Conservation (phyloP, 1,140 invertebrate genomes). For the Camponotus pennsylvanicus region DNA sequence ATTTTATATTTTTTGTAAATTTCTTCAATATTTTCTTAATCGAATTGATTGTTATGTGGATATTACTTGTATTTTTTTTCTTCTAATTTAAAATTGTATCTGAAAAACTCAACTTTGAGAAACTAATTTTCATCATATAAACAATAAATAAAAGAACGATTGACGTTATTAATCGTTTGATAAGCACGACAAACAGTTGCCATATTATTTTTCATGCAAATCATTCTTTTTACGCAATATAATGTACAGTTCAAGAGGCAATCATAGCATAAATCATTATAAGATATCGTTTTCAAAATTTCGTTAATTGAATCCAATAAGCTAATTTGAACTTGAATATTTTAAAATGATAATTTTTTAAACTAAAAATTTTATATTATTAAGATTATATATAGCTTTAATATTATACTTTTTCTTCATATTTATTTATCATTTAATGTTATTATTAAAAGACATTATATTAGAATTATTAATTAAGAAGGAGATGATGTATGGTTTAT, state of each 20-base stretch:
- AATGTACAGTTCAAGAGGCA: constrained; percentile 32
- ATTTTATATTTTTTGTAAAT: background rate
- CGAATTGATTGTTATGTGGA: background rate
- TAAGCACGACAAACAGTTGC: background rate
- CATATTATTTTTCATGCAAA: background rate
- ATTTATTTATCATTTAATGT: background rate
- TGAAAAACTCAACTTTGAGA: background rate
- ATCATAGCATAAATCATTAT: background rate
- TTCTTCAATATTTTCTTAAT: constrained; percentile 1
- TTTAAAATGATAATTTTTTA: background rate
- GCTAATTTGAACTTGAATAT: background rate
- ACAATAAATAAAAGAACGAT: background rate
- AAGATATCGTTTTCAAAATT: background rate
- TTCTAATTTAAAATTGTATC: background rate
- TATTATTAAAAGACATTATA: no score
- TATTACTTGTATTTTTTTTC: background rate
- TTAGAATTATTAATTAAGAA: background rate
- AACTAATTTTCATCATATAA: background rate
- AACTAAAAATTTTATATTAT: background rate
- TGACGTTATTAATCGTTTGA: constrained; percentile 17
- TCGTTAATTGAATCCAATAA: background rate
- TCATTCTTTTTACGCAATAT: constrained; percentile 31
- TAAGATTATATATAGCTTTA: no score
- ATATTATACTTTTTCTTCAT: background rate
- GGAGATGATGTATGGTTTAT: background rate